Evolutionary conservation across 1,140 invertebrate species (phyloP).

Genomic region (Stegodyphus mimosarum): DNA sequence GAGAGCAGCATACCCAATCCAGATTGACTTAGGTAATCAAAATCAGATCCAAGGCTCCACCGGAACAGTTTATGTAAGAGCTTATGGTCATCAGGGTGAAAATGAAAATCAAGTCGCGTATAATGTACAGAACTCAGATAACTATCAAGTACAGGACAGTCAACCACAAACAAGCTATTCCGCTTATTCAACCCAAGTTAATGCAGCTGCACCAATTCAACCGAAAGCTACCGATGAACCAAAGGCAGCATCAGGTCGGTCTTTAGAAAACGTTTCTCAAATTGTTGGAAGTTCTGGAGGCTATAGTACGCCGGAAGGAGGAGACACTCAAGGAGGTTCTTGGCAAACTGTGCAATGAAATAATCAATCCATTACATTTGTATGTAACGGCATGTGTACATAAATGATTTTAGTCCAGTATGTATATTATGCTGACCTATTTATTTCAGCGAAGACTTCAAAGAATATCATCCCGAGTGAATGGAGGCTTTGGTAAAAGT

Average conservation of each 20-base stretch:
- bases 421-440: constrained; percentile 52
- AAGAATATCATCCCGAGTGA: neutral
- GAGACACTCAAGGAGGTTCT: constrained; percentile 33
- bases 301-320: constrained; percentile 44
- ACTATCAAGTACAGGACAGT: constrained; percentile 28
- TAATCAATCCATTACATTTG: neutral
- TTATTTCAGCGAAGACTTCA: constrained; percentile 38
- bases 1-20: constrained; percentile 31
- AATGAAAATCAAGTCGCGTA: constrained; percentile 3
- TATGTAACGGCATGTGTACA: constrained; percentile 15
- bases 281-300: constrained; percentile 30
- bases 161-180: constrained; percentile 7
- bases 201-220: neutral
- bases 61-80: constrained; percentile 36
- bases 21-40: neutral
- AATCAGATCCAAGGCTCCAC: constrained; percentile 10
- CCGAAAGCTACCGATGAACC: neutral
- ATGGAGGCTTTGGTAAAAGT: neutral
- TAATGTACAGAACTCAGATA: neutral
- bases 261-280: neutral
- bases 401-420: constrained; percentile 48
- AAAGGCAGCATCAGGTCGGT: constrained; percentile 22
- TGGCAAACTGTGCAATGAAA: constrained; percentile 2
- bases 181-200: neutral
- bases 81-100: constrained; percentile 30